Conservation (phyloP, 2,113 vertebrate species). For the Papio anubis region DNA sequence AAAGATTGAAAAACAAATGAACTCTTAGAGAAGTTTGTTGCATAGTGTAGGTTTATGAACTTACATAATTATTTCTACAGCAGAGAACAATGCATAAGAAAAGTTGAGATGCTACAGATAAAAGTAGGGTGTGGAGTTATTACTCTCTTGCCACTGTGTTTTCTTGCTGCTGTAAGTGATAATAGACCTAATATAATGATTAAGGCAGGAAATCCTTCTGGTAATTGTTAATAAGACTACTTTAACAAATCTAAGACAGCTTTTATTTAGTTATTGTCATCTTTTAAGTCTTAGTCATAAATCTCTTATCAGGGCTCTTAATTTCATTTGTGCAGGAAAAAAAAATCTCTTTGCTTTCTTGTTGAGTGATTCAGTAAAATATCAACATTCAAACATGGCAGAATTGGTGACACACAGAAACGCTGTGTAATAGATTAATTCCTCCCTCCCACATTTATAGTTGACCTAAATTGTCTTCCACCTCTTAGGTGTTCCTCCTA, state of each 20-base stretch:
- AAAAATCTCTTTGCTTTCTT: slow-evolving; percentile 2
- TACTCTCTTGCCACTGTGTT: background rate
- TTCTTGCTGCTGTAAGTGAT: background rate
- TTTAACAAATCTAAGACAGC: background rate
- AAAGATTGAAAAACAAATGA: background rate
- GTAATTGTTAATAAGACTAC: background rate
- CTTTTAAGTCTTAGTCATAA: background rate
- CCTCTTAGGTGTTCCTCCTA: background rate
- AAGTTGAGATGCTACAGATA: background rate
- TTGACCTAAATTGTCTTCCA: slow-evolving; percentile 7
- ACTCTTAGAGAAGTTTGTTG: background rate
- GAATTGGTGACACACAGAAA: background rate
- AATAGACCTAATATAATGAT: background rate
- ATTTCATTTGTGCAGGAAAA: slow-evolving; percentile 12
- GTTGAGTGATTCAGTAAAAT: background rate
- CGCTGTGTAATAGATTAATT: background rate
- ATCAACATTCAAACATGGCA: slow-evolving; percentile 2
- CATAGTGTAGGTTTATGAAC: background rate
- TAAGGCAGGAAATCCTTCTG: background rate
- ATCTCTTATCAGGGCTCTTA: background rate
- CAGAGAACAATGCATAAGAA: background rate
- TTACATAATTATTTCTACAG: background rate
- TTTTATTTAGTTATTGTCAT: slow-evolving; percentile 23
- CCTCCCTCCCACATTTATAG: background rate
- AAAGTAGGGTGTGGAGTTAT: background rate